Evolutionary conservation across 2,797 vertebrate species (phyloP).

Genomic region (Lutjanus campechanus): DNA sequence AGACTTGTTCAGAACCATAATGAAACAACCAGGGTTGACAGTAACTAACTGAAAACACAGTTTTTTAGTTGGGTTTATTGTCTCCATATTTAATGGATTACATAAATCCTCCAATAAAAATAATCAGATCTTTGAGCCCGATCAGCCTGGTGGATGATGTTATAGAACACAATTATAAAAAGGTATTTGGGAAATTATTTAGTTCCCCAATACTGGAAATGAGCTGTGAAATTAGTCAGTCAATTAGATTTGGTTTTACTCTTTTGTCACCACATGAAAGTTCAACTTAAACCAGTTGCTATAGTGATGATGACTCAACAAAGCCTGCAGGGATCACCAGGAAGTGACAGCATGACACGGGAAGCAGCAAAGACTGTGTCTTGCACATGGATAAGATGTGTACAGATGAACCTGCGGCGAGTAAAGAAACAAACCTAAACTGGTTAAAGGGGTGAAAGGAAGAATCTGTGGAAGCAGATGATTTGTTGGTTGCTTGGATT

Average conservation of each 20-base stretch:
- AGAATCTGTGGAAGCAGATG: slow-evolving; percentile 6
- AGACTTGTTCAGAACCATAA: not conserved
- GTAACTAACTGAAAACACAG: slow-evolving; percentile 1
- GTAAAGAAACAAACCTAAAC: not conserved
- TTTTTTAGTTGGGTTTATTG: slow-evolving; percentile 8
- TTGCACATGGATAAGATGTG: not conserved
- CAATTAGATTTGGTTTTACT: slow-evolving; percentile 13
- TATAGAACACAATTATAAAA: not conserved
- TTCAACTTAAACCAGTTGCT: slow-evolving; percentile 34
- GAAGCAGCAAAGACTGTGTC: slow-evolving; percentile 27
- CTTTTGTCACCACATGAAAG: slow-evolving; percentile 19
- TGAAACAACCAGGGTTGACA: not conserved
- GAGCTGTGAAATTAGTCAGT: slow-evolving; percentile 8
- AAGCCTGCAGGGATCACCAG: slow-evolving; percentile 42
- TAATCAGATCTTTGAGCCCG: not conserved
- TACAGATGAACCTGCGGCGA: not conserved
- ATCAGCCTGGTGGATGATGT: slow-evolving; percentile 1
- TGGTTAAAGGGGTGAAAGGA: not conserved
- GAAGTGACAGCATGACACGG: slow-evolving; percentile 41
- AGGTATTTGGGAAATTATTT: not conserved
- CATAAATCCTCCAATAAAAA: not conserved
- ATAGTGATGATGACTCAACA: slow-evolving; percentile 57
- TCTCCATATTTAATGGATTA: not conserved
- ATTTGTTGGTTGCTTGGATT: slow-evolving; percentile 13
- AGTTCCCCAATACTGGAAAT: slow-evolving; percentile 2